A percentile compares a stretch with the other conserved stretches of the same genome.
phyloP scores from a whole-genome alignment of 2,888 invertebrate species.

The Rhodophaea formosa region DNA sequence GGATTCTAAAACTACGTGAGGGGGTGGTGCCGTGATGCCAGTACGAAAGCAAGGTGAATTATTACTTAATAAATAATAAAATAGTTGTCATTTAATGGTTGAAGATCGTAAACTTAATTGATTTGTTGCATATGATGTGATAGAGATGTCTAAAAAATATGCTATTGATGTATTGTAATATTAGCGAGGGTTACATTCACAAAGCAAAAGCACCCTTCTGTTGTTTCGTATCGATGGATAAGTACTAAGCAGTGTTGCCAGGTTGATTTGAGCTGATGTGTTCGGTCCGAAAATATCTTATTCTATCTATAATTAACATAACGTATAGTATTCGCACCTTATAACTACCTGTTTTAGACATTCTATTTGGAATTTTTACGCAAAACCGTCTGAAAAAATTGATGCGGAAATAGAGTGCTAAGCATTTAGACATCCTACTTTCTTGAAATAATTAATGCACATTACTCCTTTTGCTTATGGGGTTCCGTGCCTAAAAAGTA shows the following conservation, averaged over 20 bases:
- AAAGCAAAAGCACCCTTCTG: conserved; percentile 47
- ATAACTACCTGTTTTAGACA: too few species aligned
- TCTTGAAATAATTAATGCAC: too few species aligned
- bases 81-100: conserved; percentile 13
- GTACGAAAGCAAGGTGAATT: conserved; percentile 88
- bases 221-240: conserved; percentile 48
- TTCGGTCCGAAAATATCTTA: not conserved
- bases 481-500: too few species aligned
- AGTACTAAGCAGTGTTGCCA: conserved; percentile 44
- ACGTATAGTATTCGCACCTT: too few species aligned
- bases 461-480: too few species aligned
- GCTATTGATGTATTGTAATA: conserved; percentile 37
- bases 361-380: too few species aligned
- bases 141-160: conserved; percentile 24
- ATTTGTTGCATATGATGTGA: not conserved
- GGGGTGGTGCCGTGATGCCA: conserved; percentile 84
- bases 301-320: too few species aligned
- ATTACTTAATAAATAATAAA: conserved; percentile 22
- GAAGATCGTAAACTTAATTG: not conserved
- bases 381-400: too few species aligned
- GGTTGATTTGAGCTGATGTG: conserved; percentile 19
- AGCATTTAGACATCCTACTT: too few species aligned
- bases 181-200: conserved; percentile 42
- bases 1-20: conserved; percentile 68
- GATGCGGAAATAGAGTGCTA: too few species aligned